Evolutionary conservation across 2,797 vertebrate genomes (phyloP).

Genomic region (Fratercula arctica): DNA sequence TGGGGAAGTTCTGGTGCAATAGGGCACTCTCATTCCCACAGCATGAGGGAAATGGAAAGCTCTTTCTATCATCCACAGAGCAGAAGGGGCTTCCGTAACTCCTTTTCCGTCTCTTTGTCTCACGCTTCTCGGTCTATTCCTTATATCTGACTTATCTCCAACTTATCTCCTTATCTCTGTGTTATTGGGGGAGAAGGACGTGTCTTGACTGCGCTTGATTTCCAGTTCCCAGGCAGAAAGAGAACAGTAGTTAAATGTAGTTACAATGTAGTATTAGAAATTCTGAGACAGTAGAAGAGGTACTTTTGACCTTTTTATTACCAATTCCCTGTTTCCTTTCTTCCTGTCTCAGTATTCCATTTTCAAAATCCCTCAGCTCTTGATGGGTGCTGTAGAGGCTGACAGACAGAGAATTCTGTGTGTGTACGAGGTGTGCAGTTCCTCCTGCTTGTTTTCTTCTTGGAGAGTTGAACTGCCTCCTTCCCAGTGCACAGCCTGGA

Average conservation of each 20-base stretch:
- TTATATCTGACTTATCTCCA: not conserved
- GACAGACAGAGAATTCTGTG: not conserved
- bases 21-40: not conserved
- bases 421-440: not conserved
- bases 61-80: not conserved
- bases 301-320: not conserved
- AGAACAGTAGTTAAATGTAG: not conserved
- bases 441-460: not conserved
- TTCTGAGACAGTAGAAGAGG: not conserved
- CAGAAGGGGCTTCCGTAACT: not conserved
- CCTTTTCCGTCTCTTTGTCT: not conserved
- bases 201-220: not conserved
- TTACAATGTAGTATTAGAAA: not conserved
- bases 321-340: not conserved
- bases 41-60: not conserved
- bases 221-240: not conserved
- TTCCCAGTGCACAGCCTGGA: not conserved
- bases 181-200: not conserved
- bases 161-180: not conserved
- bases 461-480: not conserved
- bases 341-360: not conserved
- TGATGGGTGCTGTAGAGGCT: not conserved
- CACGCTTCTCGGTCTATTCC: not conserved
- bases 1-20: not conserved
- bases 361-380: not conserved